Evolutionary conservation across 2,888 invertebrate species (phyloP), one percentile per base, ranked within the genome.

Genomic region (Drosophila mimica): DNA sequence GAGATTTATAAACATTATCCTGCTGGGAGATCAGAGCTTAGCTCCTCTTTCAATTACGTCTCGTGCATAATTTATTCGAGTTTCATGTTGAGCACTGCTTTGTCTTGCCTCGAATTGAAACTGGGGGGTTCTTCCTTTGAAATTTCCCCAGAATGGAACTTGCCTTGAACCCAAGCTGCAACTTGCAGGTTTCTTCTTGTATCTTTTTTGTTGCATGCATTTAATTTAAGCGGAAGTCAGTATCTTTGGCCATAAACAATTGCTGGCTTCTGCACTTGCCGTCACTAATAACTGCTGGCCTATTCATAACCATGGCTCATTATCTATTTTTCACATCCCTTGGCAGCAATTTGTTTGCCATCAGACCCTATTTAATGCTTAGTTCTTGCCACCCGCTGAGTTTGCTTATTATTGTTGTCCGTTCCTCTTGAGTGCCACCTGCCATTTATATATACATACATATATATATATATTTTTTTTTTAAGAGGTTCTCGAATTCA

Each of bases 321-420:
- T 71, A 64, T 58, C 57, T 71, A 70, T 49, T 43, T 57, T 57
- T 38, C 53, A 70, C 70, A 61, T 70, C 62, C 71, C 57, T 40
- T 0, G 40, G 11, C 36, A 28, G 13, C 53, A 58, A 53, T 70
- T 34, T 43, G 53, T 53, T 71, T 71, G 63, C 34, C 64, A 68
- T 63, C 57, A 25, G 43, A 33, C n/a, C 43, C 52, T 28, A 4
- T 38, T 25, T 43, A 28, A 20, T 54, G 28, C 13, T 17, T 15
- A 1, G 20, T 38, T 48, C 53, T 43, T 33, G 13, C 66, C 79
- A 34, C 79, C 80, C 72, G 80, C 83, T 74, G 65, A 25, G 58
- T 54, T 67, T 81, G 70, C 82, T 88, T 75, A 79, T 85, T 88
- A 79, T 79, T 71, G 49, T 67, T 56, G 28, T 20, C 59, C 20